phyloP scores from a whole-genome alignment of 1,140 invertebrate genomes.

The Diachasmimorpha longicaudata region DNA sequence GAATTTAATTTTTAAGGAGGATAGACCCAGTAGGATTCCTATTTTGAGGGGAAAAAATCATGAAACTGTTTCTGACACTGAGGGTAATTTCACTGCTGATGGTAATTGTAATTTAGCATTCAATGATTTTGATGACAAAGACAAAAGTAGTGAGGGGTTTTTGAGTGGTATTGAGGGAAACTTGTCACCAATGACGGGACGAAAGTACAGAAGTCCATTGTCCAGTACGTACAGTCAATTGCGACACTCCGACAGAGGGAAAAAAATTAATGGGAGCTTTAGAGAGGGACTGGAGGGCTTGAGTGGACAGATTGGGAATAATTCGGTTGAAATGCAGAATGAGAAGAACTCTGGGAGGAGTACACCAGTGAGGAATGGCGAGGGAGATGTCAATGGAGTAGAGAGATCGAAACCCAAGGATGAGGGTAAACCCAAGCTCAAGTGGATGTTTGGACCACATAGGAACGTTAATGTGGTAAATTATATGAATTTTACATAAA shows the following conservation, averaged over 20 bases:
- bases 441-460: constrained; percentile 69
- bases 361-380: constrained; percentile 35
- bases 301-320: constrained; percentile 11
- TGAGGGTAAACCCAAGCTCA: constrained; percentile 45
- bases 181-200: constrained; percentile 53
- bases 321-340: constrained; percentile 33
- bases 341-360: constrained; percentile 37
- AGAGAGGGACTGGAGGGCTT: background rate
- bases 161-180: constrained; percentile 42
- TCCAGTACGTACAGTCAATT: constrained; percentile 35
- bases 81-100: constrained; percentile 32
- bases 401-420: constrained; percentile 25
- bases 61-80: constrained; percentile 44
- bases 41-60: constrained; percentile 43
- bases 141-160: constrained; percentile 29
- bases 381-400: constrained; percentile 20
- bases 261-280: constrained; percentile 40
- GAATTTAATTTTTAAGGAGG: constrained; percentile 20
- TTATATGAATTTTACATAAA: background rate
- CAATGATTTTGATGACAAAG: constrained; percentile 38
- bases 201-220: constrained; percentile 54
- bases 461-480: constrained; percentile 67
- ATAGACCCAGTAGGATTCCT: constrained; percentile 53
- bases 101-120: constrained; percentile 36
- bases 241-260: constrained; percentile 39